Percentiles rank a stretch among this genome's conserved stretches.
These are phyloP conservation scores for Apotomis capreana DNA, from an alignment of 2,888 invertebrate species.

Conservation along the genomic window DNA sequence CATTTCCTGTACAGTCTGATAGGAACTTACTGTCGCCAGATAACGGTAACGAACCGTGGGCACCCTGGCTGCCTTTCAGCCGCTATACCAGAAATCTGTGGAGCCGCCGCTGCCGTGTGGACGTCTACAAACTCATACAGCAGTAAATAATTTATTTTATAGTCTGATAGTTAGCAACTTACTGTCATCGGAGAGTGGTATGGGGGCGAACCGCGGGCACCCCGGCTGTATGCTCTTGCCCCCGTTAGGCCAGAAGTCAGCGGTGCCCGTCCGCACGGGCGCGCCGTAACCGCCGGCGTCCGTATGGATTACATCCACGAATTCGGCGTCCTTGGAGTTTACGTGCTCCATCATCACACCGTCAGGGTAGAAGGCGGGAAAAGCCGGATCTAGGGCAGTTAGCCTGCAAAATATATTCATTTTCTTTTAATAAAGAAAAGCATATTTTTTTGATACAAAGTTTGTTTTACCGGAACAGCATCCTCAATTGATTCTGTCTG, in stretches of 20 bases:
- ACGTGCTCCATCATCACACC: conserved; percentile 79
- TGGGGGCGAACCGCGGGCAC: conserved; percentile 79
- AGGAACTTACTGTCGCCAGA: conserved; percentile 61
- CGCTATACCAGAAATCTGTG: conserved; percentile 51
- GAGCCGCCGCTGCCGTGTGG: no score
- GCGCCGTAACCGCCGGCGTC: conserved; percentile 85
- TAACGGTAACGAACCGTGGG: no score
- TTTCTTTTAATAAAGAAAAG: not conserved
- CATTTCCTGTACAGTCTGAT: no score
- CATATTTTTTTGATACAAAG: no score
- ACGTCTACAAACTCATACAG: no score
- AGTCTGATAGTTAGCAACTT: conserved; percentile 47
- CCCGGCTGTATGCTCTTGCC: conserved; percentile 85
- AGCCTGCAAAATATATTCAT: conserved; percentile 62
- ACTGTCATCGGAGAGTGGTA: conserved; percentile 81
- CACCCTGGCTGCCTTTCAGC: conserved; percentile 80
- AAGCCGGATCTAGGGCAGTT: conserved; percentile 84
- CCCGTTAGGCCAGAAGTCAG: conserved; percentile 85
- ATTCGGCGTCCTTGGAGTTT: conserved; percentile 80
- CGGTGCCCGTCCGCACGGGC: conserved; percentile 82
- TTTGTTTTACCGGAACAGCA: no score
- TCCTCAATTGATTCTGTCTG: no score
- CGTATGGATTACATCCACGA: conserved; percentile 88
- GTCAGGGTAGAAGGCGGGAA: conserved; percentile 83
- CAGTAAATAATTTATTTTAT: no score